These are phyloP conservation scores for Dorcus parallelipipedus DNA, from an alignment of 2,888 invertebrate species.

Conservation along the genomic window DNA sequence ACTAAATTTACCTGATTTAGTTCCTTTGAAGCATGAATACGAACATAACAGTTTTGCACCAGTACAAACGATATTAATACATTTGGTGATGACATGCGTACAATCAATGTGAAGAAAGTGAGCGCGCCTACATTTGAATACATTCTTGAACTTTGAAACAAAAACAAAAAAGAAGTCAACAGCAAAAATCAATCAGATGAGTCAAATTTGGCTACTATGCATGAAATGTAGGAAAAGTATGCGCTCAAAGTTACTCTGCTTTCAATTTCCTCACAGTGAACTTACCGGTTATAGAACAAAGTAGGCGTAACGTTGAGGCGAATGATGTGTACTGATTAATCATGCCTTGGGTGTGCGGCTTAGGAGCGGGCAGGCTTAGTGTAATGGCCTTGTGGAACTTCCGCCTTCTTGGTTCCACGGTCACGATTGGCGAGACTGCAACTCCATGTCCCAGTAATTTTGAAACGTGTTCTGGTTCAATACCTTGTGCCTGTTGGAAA, in stretches of 20 bases:
- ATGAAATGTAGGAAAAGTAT: neutral
- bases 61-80: conserved; percentile 44
- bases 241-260: neutral
- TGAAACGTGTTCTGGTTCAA: conserved; percentile 76
- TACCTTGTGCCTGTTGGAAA: conserved; percentile 77
- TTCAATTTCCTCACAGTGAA: neutral
- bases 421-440: conserved; percentile 96
- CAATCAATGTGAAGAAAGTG: too few relatives aligned
- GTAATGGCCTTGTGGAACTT: conserved; percentile 99
- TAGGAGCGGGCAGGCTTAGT: conserved; percentile 87
- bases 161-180: neutral
- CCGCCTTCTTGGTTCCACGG: conserved; percentile 93
- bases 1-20: conserved; percentile 52
- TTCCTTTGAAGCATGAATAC: conserved; percentile 50
- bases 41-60: conserved; percentile 48
- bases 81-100: conserved; percentile 6
- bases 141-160: too few relatives aligned
- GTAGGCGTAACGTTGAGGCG: conserved; percentile 81
- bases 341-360: conserved; percentile 63
- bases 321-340: conserved; percentile 79
- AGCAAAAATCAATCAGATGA: neutral
- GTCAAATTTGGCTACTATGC: neutral
- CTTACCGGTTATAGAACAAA: conserved; percentile 91
- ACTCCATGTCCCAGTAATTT: conserved; percentile 93
- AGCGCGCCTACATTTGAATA: too few relatives aligned